Percentiles rank a stretch among this genome's conserved stretches.
Evolutionary conservation across 2,888 invertebrate species (phyloP).

Genomic region (Stictocephala bisonia): DNA sequence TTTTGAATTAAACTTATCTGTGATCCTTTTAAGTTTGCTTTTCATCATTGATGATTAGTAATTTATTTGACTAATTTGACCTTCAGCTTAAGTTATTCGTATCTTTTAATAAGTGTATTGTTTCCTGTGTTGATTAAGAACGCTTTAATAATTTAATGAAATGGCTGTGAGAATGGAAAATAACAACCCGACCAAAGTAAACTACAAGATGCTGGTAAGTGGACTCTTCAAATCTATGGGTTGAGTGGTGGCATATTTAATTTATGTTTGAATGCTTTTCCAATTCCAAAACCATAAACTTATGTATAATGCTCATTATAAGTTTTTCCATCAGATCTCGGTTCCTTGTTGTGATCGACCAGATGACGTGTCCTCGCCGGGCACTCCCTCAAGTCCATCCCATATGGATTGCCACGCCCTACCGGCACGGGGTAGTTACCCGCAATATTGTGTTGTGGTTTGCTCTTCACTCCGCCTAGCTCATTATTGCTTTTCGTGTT

Average conservation of each 20-base stretch:
- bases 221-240: too few species aligned
- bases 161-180: conserved; percentile 43
- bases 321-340: too few species aligned
- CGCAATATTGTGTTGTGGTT: conserved; percentile 24
- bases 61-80: conserved; percentile 1
- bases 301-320: too few species aligned
- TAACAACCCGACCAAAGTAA: conserved; percentile 33
- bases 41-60: neutral
- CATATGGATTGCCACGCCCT: conserved; percentile 39
- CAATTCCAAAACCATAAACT: too few species aligned
- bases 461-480: neutral
- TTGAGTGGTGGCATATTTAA: too few species aligned
- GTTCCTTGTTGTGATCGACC: too few species aligned
- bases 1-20: neutral
- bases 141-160: neutral
- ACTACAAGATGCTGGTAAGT: conserved; percentile 41
- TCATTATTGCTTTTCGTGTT: conserved; percentile 31
- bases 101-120: conserved; percentile 18
- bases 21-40: neutral
- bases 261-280: too few species aligned
- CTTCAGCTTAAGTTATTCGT: conserved; percentile 7
- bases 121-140: neutral
- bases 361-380: too few species aligned
- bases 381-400: too few species aligned
- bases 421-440: conserved; percentile 11